Conservation (phyloP, 2,888 invertebrate genomes). For the Plagodis pulveraria region DNA sequence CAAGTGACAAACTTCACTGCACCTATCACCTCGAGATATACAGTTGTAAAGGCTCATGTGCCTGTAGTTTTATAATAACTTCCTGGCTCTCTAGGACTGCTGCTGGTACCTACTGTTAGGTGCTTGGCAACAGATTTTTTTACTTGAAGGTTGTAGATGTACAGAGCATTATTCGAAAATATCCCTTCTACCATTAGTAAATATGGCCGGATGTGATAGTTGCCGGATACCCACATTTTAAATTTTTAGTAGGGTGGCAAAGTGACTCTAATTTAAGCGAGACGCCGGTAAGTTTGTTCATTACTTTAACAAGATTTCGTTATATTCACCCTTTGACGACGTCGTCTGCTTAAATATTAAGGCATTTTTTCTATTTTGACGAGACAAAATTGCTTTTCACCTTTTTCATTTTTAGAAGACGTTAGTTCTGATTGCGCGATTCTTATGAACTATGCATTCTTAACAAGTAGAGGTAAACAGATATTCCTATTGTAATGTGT, state of each 20-base stretch:
- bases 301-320: slow-evolving; percentile 78
- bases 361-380: slow-evolving; percentile 36
- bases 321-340: slow-evolving; percentile 66
- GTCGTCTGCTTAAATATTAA: slow-evolving; percentile 64
- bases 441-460: slow-evolving; percentile 28
- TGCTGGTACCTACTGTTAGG: too few species aligned
- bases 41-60: too few species aligned
- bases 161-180: too few species aligned
- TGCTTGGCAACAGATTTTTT: too few species aligned
- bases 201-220: background rate
- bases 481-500: background rate
- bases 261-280: slow-evolving; percentile 67
- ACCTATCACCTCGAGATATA: too few species aligned
- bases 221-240: slow-evolving; percentile 12
- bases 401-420: slow-evolving; percentile 1
- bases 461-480: background rate
- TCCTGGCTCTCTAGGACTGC: too few species aligned
- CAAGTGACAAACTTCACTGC: too few species aligned
- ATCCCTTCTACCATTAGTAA: background rate
- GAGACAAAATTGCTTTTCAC: slow-evolving; percentile 35
- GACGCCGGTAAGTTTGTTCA: slow-evolving; percentile 74
- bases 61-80: too few species aligned
- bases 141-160: too few species aligned
- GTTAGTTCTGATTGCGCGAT: slow-evolving; percentile 13
- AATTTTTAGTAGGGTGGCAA: slow-evolving; percentile 44